Conservation (phyloP, 2,797 vertebrate species). For the Zenarchopterus dispar region DNA sequence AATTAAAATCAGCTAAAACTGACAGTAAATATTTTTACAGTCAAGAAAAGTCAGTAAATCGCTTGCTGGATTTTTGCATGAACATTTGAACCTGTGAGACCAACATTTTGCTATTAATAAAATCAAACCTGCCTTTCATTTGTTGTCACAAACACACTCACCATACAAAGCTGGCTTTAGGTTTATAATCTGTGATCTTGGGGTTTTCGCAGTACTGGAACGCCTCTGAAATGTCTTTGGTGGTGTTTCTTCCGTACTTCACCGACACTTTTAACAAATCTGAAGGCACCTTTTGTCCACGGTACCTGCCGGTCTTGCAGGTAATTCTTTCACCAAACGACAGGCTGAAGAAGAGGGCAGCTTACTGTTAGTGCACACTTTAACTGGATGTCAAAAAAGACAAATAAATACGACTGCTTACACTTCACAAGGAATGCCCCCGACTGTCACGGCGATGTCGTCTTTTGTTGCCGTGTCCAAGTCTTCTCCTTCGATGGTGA, state of each 20-base stretch:
- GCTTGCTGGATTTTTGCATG: too few relatives aligned
- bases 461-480: constrained; percentile 88
- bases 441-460: constrained; percentile 85
- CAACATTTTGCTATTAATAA: too few relatives aligned
- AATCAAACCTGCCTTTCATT: too few relatives aligned
- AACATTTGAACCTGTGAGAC: too few relatives aligned
- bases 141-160: constrained; percentile 16
- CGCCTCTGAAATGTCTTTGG: constrained; percentile 28
- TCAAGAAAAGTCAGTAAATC: too few relatives aligned
- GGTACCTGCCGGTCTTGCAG: constrained; percentile 73
- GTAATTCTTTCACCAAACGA: constrained; percentile 70
- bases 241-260: constrained; percentile 75
- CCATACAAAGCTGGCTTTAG: constrained; percentile 78
- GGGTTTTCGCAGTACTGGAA: constrained; percentile 79
- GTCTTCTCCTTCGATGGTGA: constrained; percentile 87
- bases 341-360: constrained; percentile 53
- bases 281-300: constrained; percentile 57
- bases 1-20: too few relatives aligned
- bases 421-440: constrained; percentile 86
- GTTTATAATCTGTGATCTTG: constrained; percentile 60
- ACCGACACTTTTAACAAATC: constrained; percentile 52
- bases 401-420: constrained; percentile 66
- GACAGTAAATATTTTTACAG: too few relatives aligned
- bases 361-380: neutral
- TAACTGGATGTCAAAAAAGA: accelerated